phyloP scores from a whole-genome alignment of 2,113 vertebrate genomes.

The Neopipo cinnamomea region DNA sequence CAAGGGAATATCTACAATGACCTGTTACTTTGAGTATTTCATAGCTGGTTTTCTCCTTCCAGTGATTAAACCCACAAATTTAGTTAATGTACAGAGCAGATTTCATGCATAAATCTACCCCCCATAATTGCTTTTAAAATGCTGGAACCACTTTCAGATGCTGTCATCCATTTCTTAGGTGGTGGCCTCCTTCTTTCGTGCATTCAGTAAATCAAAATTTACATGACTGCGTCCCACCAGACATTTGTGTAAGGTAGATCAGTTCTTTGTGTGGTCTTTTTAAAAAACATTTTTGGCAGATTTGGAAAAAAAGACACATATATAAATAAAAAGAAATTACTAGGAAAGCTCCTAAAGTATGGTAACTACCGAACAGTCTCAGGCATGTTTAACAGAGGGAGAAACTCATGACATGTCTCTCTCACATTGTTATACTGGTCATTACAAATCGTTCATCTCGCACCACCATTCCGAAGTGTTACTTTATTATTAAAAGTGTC shows the following conservation, averaged over 20 bases:
- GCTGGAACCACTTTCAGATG: conserved; percentile 47
- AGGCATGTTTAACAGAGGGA: neutral
- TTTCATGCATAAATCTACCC: conserved; percentile 55
- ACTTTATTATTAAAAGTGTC: conserved; percentile 61
- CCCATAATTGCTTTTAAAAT: conserved; percentile 69
- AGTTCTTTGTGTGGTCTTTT: conserved; percentile 55
- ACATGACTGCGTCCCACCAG: conserved; percentile 13
- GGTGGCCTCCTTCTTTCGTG: conserved; percentile 36
- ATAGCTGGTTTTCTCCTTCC: conserved; percentile 48
- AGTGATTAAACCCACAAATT: conserved; percentile 68
- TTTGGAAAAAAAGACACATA: neutral
- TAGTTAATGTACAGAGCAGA: conserved; percentile 67
- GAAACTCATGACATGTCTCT: neutral
- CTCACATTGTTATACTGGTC: conserved; percentile 40
- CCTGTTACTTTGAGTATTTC: conserved; percentile 30
- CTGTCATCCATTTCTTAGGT: conserved; percentile 53
- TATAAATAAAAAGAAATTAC: conserved; percentile 30
- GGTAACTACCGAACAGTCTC: neutral
- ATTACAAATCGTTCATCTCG: conserved; percentile 30
- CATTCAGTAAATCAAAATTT: conserved; percentile 53
- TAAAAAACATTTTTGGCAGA: conserved; percentile 35
- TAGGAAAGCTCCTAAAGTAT: conserved; percentile 27
- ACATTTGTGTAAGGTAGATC: neutral
- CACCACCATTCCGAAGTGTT: conserved; percentile 54
- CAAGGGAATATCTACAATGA: neutral